Percentiles rank a stretch among this genome's conserved stretches.
phyloP scores from a whole-genome alignment of 2,113 vertebrate species.

The Ailurus styani region DNA sequence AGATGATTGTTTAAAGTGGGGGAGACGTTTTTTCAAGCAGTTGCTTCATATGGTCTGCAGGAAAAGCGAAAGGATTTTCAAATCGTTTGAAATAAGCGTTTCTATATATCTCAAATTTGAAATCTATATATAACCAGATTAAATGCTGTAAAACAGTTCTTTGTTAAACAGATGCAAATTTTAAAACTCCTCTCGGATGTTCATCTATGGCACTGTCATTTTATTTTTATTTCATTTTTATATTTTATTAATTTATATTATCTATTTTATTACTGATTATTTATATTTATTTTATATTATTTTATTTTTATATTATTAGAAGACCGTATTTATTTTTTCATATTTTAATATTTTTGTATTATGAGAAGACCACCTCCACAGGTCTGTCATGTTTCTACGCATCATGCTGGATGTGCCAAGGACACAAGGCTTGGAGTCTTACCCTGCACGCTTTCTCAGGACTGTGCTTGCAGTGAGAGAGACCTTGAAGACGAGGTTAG shows the following conservation, averaged over 20 bases:
- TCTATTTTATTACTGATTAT: background rate
- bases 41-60: background rate
- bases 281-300: background rate
- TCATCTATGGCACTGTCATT: background rate
- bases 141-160: background rate
- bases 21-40: background rate
- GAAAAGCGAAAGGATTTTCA: background rate
- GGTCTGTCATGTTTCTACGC: background rate
- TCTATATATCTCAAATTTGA: background rate
- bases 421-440: background rate
- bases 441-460: background rate
- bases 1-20: background rate
- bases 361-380: background rate
- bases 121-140: background rate
- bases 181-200: background rate
- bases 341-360: background rate
- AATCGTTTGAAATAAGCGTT: background rate
- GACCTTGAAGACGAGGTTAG: background rate
- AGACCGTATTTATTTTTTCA: background rate
- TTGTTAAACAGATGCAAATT: background rate
- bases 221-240: background rate
- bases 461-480: background rate
- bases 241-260: too few species aligned
- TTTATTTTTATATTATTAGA: background rate
- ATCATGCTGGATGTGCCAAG: background rate